These are phyloP conservation scores for Lanius ludovicianus DNA, from an alignment of 2,113 vertebrate species.

Conservation along the genomic window DNA sequence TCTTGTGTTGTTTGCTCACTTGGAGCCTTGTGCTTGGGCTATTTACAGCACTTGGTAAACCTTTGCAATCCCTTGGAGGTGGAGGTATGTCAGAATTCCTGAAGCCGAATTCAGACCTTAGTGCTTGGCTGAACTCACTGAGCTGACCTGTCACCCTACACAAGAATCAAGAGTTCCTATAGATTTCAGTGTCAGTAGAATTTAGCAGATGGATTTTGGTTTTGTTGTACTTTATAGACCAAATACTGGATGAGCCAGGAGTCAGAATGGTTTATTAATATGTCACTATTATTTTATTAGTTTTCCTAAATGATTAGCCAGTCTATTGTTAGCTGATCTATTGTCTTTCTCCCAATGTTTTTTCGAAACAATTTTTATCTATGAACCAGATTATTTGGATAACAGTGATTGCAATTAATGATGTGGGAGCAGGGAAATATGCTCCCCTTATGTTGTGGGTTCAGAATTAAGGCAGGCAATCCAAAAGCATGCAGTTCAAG, in stretches of 20 bases:
- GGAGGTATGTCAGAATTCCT: conserved; percentile 34
- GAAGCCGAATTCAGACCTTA: conserved; percentile 60
- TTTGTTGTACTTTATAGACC: conserved; percentile 49
- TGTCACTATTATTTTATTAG: conserved; percentile 42
- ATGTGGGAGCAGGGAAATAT: conserved; percentile 46
- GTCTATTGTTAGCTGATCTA: conserved; percentile 46
- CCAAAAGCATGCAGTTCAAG: conserved; percentile 37
- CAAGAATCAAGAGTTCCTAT: not conserved
- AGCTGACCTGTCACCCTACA: conserved; percentile 52
- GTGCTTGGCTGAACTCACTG: conserved; percentile 70
- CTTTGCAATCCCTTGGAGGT: not conserved
- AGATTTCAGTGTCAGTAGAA: conserved; percentile 4
- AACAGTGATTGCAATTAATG: conserved; percentile 53
- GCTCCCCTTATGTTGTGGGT: conserved; percentile 57
- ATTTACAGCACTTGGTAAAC: not conserved
- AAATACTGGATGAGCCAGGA: conserved; percentile 50
- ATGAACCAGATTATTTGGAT: conserved; percentile 57
- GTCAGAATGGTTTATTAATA: conserved; percentile 51
- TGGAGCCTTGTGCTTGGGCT: not conserved
- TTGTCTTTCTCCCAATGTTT: not conserved
- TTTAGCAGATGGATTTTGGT: conserved; percentile 13
- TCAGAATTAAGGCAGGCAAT: conserved; percentile 42
- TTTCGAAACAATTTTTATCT: conserved; percentile 25
- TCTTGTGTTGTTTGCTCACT: not conserved
- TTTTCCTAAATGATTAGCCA: conserved; percentile 39